Evolutionary conservation across 1,140 invertebrate genomes (phyloP).

Genomic region (Drosophila lacteicornis): DNA sequence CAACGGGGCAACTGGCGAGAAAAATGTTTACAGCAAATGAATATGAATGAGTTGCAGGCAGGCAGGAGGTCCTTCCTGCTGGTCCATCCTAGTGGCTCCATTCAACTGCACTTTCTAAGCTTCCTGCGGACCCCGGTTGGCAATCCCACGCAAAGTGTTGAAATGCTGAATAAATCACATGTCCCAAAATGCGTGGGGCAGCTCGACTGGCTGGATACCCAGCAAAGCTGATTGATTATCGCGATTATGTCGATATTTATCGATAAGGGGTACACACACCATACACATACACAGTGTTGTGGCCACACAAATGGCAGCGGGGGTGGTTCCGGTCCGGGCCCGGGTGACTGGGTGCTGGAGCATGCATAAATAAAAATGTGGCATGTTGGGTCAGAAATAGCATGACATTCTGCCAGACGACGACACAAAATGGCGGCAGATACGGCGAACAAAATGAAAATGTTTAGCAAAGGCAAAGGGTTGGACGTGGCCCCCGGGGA

Average conservation of each 20-base stretch:
- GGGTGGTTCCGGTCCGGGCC: neutral
- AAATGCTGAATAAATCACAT: constrained; percentile 72
- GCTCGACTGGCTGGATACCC: constrained; percentile 22
- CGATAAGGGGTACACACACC: constrained; percentile 2
- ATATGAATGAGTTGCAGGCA: constrained; percentile 53
- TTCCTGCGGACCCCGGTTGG: neutral
- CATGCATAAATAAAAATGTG: constrained; percentile 82
- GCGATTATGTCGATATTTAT: constrained; percentile 47
- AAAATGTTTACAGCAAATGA: constrained; percentile 42
- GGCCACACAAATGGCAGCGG: constrained; percentile 9
- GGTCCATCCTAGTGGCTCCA: neutral
- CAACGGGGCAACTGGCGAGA: constrained; percentile 32
- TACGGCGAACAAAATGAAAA: constrained; percentile 68
- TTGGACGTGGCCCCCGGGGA: constrained; percentile 16
- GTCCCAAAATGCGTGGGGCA: neutral
- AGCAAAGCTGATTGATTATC: constrained; percentile 24
- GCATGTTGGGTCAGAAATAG: constrained; percentile 81
- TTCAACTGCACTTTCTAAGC: constrained; percentile 26
- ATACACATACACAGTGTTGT: constrained; percentile 1
- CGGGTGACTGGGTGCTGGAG: constrained; percentile 24
- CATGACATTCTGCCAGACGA: constrained; percentile 64
- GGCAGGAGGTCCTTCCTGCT: neutral
- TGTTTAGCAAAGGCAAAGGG: constrained; percentile 62
- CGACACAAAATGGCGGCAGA: constrained; percentile 74
- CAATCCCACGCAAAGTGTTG: constrained; percentile 57